Conservation (phyloP, 2,797 vertebrate species). For the Pantherophis vulpinus region DNA sequence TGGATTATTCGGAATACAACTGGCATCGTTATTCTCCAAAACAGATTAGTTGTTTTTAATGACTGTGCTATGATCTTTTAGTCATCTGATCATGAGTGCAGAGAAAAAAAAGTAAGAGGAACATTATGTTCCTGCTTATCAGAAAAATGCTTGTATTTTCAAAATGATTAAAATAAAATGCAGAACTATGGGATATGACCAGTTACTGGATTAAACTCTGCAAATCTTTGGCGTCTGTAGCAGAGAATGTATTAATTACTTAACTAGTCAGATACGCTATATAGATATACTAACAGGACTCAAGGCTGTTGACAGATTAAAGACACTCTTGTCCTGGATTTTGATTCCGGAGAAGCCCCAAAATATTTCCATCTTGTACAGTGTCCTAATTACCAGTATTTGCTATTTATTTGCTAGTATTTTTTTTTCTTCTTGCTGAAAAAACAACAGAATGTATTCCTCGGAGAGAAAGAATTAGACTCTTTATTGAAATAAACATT, state of each 20-base stretch:
- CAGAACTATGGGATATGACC: not conserved
- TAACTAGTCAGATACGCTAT: not conserved
- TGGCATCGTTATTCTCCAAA: slow-evolving; percentile 43
- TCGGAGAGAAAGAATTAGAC: not conserved
- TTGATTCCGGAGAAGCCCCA: not conserved
- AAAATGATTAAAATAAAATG: slow-evolving; percentile 49
- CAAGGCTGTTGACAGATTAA: not conserved
- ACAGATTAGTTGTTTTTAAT: slow-evolving; percentile 22
- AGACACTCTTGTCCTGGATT: not conserved
- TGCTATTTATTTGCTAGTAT: not conserved
- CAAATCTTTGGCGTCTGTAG: not conserved
- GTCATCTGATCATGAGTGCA: slow-evolving; percentile 32
- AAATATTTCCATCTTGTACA: not conserved
- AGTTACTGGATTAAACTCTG: not conserved
- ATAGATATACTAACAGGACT: not conserved
- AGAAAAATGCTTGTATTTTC: slow-evolving; percentile 45
- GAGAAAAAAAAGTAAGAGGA: slow-evolving; percentile 51
- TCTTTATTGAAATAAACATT: not conserved
- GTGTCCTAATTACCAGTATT: not conserved
- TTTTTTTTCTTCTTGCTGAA: not conserved
- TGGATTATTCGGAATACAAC: slow-evolving; percentile 39
- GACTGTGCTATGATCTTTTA: slow-evolving; percentile 11
- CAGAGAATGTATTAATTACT: not conserved
- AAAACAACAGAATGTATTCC: not conserved
- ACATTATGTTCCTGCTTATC: slow-evolving; percentile 45